Evolutionary conservation across 1,140 invertebrate species (phyloP), one percentile per base, ranked within the genome.

Genomic region (Solenopsis fugax): DNA sequence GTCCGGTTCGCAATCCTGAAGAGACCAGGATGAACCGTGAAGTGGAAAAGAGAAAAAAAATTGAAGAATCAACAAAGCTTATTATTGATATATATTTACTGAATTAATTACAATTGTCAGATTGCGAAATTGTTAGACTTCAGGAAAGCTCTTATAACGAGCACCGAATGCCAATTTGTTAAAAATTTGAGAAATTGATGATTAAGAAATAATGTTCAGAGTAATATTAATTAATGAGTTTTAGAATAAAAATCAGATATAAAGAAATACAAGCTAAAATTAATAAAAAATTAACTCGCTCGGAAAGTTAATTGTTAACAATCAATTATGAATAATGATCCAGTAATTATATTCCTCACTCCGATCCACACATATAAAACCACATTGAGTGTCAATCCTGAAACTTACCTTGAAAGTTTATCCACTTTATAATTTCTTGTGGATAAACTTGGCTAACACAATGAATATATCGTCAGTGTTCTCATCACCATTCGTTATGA

Each of bases 1-100:
- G 45, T 77, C 24, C 13, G 52, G 64, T 82, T 87, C 85, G 48
- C 29, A 64, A 84, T 84, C 78, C 85, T 81, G 48, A 69, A 81
- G 24, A 69, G 76, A 80, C 34, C 21, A 13, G 76, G 45, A 81
- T 52, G 76, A 86, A 81, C 24, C 56, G 34, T 29, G 7, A 77
- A 64, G 18, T 13, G 10, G 65, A 60, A 9, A 65, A 45, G 21
- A n/a, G 54, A 81, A 9, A 13, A 10, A 54, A 13, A 52, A 21
- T 24, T 45, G 16, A 50, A 16, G n/a, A 50, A 52, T 41, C 13
- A 34, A 37, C 5, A 13, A 71, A 24, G 16, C 37, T 71, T 34
- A 29, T 6, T 65, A 52, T 50, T 24, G 13, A 54, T 54, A 34
- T 29, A 65, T 60, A 76, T 60, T 52, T 21, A 1, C 9, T 34